These are phyloP conservation scores for Huso huso DNA, from an alignment of 2,797 vertebrate genomes.

Conservation along the genomic window DNA sequence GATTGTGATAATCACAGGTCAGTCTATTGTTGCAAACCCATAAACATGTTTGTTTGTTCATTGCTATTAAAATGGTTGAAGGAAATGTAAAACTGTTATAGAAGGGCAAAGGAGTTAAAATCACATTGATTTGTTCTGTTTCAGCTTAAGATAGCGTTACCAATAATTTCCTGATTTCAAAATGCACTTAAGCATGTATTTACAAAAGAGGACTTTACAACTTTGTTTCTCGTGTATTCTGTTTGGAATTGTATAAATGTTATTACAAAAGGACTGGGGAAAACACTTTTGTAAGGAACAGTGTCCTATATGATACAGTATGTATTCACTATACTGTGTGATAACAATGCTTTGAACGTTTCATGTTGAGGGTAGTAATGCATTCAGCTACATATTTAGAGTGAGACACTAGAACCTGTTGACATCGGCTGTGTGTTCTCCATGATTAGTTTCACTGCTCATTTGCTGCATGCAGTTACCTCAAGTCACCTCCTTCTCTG, in stretches of 20 bases:
- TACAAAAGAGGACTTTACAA: not conserved
- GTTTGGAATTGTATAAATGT: not conserved
- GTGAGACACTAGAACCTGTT: slow-evolving; percentile 1
- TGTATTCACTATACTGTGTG: not conserved
- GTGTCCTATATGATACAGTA: not conserved
- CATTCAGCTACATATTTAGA: not conserved
- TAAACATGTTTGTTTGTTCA: not conserved
- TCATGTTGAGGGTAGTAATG: not conserved
- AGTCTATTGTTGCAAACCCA: not conserved
- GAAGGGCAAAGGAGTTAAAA: not conserved
- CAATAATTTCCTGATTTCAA: not conserved
- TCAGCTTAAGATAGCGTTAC: not conserved
- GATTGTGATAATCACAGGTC: not conserved
- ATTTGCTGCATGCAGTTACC: not conserved
- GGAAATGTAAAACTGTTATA: not conserved
- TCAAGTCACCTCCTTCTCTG: not conserved
- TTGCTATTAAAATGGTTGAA: no score
- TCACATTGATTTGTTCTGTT: not conserved
- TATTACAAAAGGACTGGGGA: not conserved
- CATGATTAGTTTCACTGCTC: not conserved
- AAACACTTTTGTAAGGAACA: not conserved
- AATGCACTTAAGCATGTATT: not conserved
- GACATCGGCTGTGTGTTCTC: not conserved
- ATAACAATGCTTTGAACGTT: not conserved
- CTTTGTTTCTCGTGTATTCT: not conserved